Evolutionary conservation across 2,888 invertebrate species (phyloP).

Genomic region (Melanotus villosus): DNA sequence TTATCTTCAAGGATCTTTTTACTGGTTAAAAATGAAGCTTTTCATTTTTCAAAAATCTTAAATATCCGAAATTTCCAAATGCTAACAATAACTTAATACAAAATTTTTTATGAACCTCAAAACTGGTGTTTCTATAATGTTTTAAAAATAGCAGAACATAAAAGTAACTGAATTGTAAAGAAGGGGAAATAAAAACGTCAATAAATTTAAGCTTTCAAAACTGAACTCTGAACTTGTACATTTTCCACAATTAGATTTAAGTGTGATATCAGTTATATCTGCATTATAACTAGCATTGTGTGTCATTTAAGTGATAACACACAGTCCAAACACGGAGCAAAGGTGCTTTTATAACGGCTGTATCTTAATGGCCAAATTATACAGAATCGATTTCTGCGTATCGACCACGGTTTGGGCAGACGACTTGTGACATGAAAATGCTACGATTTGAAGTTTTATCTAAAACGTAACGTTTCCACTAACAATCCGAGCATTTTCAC

Average conservation of each 20-base stretch:
- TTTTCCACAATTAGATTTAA: conserved; percentile 15
- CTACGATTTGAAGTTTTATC: no score
- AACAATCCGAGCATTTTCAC: background rate
- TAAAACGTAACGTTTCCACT: no score
- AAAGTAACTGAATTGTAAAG: no score
- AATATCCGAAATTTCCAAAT: no score
- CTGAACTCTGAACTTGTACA: background rate
- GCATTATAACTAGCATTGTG: conserved; percentile 20
- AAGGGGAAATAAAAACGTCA: no score
- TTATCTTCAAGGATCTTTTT: no score
- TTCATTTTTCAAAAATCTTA: no score
- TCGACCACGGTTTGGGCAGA: conserved; percentile 31
- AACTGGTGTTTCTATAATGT: no score
- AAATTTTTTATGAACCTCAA: no score
- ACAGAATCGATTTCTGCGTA: conserved; percentile 49
- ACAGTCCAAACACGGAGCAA: conserved; percentile 34
- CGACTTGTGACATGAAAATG: background rate
- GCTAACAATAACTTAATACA: no score
- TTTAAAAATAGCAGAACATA: no score
- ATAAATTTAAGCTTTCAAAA: conserved; percentile 10
- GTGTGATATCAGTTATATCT: conserved; percentile 28
- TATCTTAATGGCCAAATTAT: conserved; percentile 52
- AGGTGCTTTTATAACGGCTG: conserved; percentile 40
- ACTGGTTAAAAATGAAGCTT: no score
- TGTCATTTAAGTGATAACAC: conserved; percentile 38